Conservation (phyloP, 2,113 vertebrate genomes). For the Pachyramphus minor region DNA sequence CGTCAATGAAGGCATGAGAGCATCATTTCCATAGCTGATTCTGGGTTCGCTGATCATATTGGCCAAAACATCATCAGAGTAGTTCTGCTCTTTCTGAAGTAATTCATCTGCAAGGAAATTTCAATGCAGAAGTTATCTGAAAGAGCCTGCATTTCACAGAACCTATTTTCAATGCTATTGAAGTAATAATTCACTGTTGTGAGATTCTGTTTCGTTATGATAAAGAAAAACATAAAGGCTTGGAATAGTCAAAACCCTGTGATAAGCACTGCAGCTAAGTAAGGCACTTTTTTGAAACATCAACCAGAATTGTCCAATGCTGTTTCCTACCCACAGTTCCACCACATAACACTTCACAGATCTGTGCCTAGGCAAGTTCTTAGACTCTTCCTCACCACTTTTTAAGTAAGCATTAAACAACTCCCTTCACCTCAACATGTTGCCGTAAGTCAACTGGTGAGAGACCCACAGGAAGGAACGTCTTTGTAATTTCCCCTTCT, state of each 20-base stretch:
- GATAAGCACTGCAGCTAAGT: neutral
- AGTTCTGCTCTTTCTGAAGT: slow-evolving; percentile 93
- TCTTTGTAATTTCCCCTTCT: neutral
- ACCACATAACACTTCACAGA: neutral
- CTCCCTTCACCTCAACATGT: neutral
- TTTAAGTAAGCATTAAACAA: neutral
- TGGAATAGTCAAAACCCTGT: neutral
- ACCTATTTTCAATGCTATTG: neutral
- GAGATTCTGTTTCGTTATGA: neutral
- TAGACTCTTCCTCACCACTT: neutral
- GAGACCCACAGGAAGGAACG: neutral
- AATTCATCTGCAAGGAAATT: slow-evolving; percentile 82
- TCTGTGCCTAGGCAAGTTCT: neutral
- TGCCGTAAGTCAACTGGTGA: accelerated
- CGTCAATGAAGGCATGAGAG: slow-evolving; percentile 91
- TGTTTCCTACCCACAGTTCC: neutral
- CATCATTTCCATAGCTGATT: slow-evolving; percentile 96
- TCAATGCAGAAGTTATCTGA: neutral
- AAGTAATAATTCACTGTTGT: neutral
- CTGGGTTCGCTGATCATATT: slow-evolving; percentile 92
- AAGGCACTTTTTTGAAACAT: neutral
- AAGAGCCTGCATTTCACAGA: neutral
- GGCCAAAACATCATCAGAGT: slow-evolving; percentile 92
- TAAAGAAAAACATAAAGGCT: neutral
- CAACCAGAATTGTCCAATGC: neutral